phyloP scores from a whole-genome alignment of 2,888 invertebrate genomes.

The Cryptocephalus primarius region DNA sequence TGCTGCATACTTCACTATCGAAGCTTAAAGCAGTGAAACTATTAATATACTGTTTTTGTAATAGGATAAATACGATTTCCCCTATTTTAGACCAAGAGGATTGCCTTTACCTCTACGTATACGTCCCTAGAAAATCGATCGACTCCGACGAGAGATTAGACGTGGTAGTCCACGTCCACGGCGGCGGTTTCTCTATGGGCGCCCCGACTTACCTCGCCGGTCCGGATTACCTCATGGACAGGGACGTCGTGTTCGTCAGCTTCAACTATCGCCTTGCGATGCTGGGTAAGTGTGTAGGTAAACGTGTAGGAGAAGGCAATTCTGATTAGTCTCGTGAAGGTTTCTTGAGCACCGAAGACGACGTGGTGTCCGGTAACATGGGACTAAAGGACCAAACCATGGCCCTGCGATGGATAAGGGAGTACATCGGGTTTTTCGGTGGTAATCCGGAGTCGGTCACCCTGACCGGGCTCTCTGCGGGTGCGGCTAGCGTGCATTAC shows the following conservation, averaged over 20 bases:
- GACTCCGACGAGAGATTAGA: conserved; percentile 31
- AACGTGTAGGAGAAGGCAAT: not conserved
- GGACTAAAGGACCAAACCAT: conserved; percentile 32
- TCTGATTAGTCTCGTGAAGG: conserved; percentile 14
- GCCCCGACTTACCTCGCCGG: conserved; percentile 35
- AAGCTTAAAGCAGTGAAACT: no score
- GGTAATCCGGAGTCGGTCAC: conserved; percentile 33
- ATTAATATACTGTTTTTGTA: no score
- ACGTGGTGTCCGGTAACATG: conserved; percentile 30
- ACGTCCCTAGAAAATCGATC: conserved; percentile 42
- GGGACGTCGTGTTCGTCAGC: conserved; percentile 29
- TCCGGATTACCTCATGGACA: conserved; percentile 33
- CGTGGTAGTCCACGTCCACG: conserved; percentile 39
- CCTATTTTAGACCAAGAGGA: conserved; percentile 47
- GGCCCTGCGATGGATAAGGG: conserved; percentile 30
- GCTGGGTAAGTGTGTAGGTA: conserved; percentile 18
- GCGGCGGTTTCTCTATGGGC: conserved; percentile 39
- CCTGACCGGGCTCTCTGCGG: conserved; percentile 31
- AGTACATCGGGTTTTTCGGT: conserved; percentile 31
- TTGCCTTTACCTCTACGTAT: conserved; percentile 53
- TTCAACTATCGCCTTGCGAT: conserved; percentile 30
- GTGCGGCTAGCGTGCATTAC: conserved; percentile 31
- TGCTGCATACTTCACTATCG: no score
- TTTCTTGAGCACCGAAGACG: conserved; percentile 32
- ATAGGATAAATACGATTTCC: no score